phyloP scores from a whole-genome alignment of 2,797 vertebrate genomes.

The Aselliscus stoliczkanus region DNA sequence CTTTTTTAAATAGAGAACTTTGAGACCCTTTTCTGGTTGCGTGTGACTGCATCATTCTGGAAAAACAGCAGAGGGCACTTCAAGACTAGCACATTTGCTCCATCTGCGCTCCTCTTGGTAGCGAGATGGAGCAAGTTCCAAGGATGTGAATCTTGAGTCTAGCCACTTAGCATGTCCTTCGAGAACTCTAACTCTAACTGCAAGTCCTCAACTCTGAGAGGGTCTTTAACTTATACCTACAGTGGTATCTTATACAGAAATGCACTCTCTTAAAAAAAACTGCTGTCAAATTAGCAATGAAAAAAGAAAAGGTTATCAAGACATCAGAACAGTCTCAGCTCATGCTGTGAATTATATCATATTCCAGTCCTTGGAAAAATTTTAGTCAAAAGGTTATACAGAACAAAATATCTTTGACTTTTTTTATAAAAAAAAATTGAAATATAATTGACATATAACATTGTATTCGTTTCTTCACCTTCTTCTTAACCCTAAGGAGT shows the following conservation, averaged over 20 bases:
- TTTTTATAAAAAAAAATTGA: neutral
- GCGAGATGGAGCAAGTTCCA: neutral
- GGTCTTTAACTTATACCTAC: neutral
- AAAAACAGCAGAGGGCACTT: conserved; percentile 79
- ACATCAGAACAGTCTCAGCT: neutral
- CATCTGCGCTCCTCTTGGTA: fast-evolving
- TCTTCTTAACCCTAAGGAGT: neutral
- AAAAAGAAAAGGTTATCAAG: neutral
- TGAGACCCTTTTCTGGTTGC: fast-evolving
- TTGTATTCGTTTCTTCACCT: neutral
- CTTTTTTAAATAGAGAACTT: neutral
- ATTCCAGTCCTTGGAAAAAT: neutral
- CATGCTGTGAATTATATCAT: neutral
- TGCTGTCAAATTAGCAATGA: neutral
- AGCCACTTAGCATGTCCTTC: neutral
- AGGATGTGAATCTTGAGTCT: neutral
- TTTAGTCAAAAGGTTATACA: neutral
- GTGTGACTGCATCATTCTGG: conserved; percentile 31
- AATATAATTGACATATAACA: neutral
- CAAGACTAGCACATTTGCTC: conserved; percentile 45
- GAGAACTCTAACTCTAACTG: neutral
- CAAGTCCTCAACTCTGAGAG: fast-evolving
- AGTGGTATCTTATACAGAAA: neutral
- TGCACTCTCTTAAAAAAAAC: neutral
- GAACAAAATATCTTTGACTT: neutral